Conservation (phyloP, 2,113 vertebrate genomes). For the Syngnathoides biaculeatus region DNA sequence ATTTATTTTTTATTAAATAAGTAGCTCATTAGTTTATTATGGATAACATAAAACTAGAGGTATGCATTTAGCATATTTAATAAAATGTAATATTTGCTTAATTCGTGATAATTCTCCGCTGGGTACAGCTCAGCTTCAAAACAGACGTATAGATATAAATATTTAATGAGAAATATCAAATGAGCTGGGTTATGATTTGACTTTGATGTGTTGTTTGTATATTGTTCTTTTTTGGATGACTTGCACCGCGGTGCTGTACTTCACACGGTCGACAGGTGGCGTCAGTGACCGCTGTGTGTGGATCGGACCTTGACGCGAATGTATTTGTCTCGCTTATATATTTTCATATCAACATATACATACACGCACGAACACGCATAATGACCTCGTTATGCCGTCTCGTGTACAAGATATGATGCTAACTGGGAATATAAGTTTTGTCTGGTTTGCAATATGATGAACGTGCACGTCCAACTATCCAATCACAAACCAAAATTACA, state of each 20-base stretch:
- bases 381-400: neutral
- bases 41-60: no score
- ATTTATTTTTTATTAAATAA: no score
- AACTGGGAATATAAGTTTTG: no score
- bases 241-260: neutral
- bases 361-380: neutral
- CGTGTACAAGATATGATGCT: neutral
- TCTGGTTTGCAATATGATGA: neutral
- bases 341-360: neutral
- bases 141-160: no score
- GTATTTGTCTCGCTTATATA: neutral
- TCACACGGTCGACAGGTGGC: slow-evolving; percentile 60
- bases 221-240: neutral
- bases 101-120: no score
- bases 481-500: neutral
- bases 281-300: slow-evolving; percentile 26
- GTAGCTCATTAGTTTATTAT: no score
- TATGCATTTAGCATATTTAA: no score
- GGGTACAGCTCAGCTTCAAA: no score
- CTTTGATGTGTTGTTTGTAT: neutral
- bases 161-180: neutral
- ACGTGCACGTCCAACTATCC: neutral
- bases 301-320: neutral
- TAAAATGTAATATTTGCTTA: no score
- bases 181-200: neutral